Evolutionary conservation across 2,113 vertebrate species (phyloP).

Genomic region (Pardalotus punctatus): DNA sequence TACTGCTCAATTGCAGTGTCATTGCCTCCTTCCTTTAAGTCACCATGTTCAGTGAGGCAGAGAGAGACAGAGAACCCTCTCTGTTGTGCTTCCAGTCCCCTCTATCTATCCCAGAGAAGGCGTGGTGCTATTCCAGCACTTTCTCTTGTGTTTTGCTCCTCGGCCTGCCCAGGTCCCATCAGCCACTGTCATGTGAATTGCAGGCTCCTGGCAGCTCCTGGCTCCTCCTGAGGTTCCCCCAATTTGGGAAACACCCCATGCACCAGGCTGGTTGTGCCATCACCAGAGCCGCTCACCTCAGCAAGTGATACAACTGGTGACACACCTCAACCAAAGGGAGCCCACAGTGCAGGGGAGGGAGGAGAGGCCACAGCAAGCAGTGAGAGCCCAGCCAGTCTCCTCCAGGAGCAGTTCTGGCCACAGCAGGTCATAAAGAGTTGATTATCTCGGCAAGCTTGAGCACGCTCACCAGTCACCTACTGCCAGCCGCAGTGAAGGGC

Average conservation of each 20-base stretch:
- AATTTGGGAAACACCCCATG: neutral
- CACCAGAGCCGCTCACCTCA: neutral
- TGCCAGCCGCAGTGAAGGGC: neutral
- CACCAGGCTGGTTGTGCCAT: neutral
- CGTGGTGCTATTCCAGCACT: neutral
- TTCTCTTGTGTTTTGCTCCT: neutral
- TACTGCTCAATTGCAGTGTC: neutral
- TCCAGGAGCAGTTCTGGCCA: neutral
- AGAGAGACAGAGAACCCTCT: neutral
- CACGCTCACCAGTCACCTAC: neutral
- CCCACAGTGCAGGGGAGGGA: neutral
- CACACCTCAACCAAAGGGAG: neutral
- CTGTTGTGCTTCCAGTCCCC: neutral
- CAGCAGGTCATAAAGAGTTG: neutral
- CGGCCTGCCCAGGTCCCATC: neutral
- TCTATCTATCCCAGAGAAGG: neutral
- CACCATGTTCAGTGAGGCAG: neutral
- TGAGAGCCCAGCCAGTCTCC: neutral
- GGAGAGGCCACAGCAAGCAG: neutral
- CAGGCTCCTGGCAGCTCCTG: neutral
- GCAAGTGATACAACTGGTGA: neutral
- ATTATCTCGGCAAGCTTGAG: neutral
- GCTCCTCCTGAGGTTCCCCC: neutral
- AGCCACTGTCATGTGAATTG: neutral
- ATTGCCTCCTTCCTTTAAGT: neutral